Evolutionary conservation across 1,140 invertebrate genomes (phyloP).

Genomic region (Ceratoteleas bidentatus): DNA sequence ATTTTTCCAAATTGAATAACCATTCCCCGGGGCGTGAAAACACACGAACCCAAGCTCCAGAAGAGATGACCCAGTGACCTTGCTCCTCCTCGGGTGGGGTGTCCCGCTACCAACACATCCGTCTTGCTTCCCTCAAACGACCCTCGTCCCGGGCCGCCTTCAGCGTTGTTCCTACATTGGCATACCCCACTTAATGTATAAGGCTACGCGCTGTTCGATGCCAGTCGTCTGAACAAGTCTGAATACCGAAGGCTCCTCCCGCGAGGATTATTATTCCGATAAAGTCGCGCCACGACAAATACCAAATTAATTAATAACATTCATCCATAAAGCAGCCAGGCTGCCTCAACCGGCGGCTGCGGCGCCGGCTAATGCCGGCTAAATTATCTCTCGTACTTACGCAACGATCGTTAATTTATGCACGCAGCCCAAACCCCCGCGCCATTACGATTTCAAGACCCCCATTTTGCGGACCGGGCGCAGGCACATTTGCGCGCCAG

Average conservation of each 20-base stretch:
- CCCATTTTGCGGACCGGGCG: slow-evolving; percentile 17
- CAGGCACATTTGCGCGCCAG: slow-evolving; percentile 36
- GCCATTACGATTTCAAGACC: slow-evolving; percentile 51
- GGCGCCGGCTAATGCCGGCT: slow-evolving; percentile 65
- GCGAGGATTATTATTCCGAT: slow-evolving; percentile 42
- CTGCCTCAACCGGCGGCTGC: slow-evolving; percentile 55
- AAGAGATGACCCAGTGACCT: slow-evolving; percentile 39
- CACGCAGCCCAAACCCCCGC: slow-evolving; percentile 14
- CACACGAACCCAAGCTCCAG: slow-evolving; percentile 7
- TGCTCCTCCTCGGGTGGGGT: slow-evolving; percentile 1
- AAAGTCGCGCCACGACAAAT: slow-evolving; percentile 66
- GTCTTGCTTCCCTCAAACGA: slow-evolving; percentile 17
- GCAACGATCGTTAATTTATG: slow-evolving; percentile 72
- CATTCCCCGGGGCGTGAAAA: slow-evolving; percentile 24
- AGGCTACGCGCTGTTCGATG: neutral
- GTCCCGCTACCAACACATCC: slow-evolving; percentile 15
- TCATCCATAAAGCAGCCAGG: slow-evolving; percentile 64
- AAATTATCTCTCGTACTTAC: slow-evolving; percentile 68
- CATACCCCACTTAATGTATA: slow-evolving; percentile 30
- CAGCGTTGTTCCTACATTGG: slow-evolving; percentile 8
- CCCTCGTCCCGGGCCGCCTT: slow-evolving; percentile 1
- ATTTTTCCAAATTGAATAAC: slow-evolving; percentile 43
- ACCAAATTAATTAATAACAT: slow-evolving; percentile 72
- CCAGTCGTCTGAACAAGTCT: slow-evolving; percentile 4
- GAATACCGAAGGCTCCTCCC: slow-evolving; percentile 9